Evolutionary conservation across 2,888 invertebrate genomes (phyloP).

Genomic region (Sthenelais limicola): DNA sequence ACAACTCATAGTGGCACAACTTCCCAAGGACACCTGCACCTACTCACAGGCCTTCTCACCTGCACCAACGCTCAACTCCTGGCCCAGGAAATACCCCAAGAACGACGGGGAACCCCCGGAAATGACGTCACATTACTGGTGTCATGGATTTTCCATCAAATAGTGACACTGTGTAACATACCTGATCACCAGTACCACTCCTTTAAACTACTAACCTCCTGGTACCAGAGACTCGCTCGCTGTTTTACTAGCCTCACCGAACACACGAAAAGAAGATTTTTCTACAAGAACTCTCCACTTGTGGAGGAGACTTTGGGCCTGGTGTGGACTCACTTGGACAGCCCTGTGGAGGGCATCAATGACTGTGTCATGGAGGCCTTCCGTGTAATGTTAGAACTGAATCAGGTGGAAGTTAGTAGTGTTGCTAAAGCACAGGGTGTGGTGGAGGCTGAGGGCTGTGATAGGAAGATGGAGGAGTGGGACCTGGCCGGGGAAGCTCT

Average conservation of each 20-base stretch:
- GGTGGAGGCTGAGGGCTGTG: not conserved
- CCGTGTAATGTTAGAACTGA: slow-evolving; percentile 4
- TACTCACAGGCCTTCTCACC: slow-evolving; percentile 26
- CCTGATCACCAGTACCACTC: slow-evolving; percentile 40
- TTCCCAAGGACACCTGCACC: slow-evolving; percentile 11
- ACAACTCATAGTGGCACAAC: no score
- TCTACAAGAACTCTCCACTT: not conserved
- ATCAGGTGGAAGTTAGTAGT: not conserved
- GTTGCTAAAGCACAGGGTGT: not conserved
- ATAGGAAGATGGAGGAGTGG: not conserved
- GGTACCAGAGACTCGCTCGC: slow-evolving; percentile 38
- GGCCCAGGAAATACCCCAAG: no score
- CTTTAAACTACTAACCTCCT: slow-evolving; percentile 35
- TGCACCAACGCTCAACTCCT: slow-evolving; percentile 12
- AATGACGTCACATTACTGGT: no score
- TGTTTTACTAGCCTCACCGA: not conserved
- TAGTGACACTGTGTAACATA: slow-evolving; percentile 15
- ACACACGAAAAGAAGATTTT: not conserved
- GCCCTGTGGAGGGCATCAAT: slow-evolving; percentile 67
- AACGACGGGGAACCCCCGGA: no score
- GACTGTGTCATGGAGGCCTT: slow-evolving; percentile 59
- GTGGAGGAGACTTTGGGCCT: slow-evolving; percentile 53
- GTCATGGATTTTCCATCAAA: slow-evolving; percentile 19
- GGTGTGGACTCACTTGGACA: slow-evolving; percentile 64
- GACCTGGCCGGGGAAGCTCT: slow-evolving; percentile 24